Evolutionary conservation across 2,797 vertebrate genomes (phyloP).

Genomic region (Mus spretus): DNA sequence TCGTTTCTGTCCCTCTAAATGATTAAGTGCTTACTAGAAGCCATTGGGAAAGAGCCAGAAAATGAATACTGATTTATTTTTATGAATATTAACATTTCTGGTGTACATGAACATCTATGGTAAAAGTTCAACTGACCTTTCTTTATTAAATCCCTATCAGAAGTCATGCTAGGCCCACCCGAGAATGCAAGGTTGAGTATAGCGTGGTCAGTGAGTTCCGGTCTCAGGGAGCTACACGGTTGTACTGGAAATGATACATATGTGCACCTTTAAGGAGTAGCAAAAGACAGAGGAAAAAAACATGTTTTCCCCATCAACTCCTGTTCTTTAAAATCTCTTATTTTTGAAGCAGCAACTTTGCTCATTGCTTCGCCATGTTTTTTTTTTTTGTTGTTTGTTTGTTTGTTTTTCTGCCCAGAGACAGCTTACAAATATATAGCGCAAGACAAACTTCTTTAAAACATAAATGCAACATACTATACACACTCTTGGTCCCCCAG

Average conservation of each 20-base stretch:
- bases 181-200: neutral
- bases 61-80: slow-evolving; percentile 56
- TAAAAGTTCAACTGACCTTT: neutral
- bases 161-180: neutral
- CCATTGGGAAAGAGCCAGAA: slow-evolving; percentile 61
- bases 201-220: neutral
- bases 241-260: neutral
- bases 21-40: slow-evolving; percentile 36
- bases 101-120: neutral
- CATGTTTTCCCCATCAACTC: neutral
- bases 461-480: neutral
- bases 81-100: slow-evolving; percentile 45
- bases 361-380: slow-evolving; percentile 23
- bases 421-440: neutral
- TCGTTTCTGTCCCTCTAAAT: slow-evolving; percentile 53
- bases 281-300: neutral
- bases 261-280: slow-evolving; percentile 30
- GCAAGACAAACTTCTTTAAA: neutral
- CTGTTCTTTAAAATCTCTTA: neutral
- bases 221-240: neutral
- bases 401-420: neutral
- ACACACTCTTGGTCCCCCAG: neutral
- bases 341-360: slow-evolving; percentile 29
- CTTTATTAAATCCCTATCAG: slow-evolving; percentile 47
- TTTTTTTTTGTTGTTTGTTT: neutral